phyloP scores from a whole-genome alignment of 2,797 vertebrate genomes.

The Sebastes nivosus region DNA sequence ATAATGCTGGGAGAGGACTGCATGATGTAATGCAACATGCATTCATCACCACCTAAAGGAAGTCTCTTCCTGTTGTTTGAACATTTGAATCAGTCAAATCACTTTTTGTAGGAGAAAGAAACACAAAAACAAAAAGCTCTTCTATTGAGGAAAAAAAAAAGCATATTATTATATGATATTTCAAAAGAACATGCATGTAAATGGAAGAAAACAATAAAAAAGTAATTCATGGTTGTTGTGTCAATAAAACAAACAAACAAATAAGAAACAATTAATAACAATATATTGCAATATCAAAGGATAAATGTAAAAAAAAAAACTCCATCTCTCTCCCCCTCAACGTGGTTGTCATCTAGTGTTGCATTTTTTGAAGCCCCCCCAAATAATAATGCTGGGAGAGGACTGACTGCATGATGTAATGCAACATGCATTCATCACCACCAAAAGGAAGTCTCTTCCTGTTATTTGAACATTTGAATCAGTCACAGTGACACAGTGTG shows the following conservation, averaged over 20 bases:
- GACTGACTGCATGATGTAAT: conserved; percentile 71
- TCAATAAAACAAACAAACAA: no score
- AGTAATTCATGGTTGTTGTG: no score
- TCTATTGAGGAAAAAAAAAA: background rate
- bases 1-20: conserved; percentile 35
- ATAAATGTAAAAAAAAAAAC: no score
- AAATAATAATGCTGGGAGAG: conserved; percentile 25
- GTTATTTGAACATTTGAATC: conserved; percentile 7
- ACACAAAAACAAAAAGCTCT: background rate
- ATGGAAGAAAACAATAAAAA: no score
- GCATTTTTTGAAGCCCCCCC: conserved; percentile 16
- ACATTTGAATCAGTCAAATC: conserved; percentile 9
- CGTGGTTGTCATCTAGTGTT: no score
- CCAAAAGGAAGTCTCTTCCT: conserved; percentile 1
- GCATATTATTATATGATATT: no score
- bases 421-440: conserved; percentile 33
- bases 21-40: conserved; percentile 73
- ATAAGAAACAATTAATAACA: no score
- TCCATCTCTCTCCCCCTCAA: no score
- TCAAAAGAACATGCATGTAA: no score
- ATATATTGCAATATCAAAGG: no score
- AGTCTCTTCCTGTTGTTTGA: conserved; percentile 4
- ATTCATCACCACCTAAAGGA: conserved; percentile 9
- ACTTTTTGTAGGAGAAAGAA: background rate
- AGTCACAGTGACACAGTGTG: background rate